phyloP scores from a whole-genome alignment of 1,140 invertebrate species.

The Tachypleus tridentatus region DNA sequence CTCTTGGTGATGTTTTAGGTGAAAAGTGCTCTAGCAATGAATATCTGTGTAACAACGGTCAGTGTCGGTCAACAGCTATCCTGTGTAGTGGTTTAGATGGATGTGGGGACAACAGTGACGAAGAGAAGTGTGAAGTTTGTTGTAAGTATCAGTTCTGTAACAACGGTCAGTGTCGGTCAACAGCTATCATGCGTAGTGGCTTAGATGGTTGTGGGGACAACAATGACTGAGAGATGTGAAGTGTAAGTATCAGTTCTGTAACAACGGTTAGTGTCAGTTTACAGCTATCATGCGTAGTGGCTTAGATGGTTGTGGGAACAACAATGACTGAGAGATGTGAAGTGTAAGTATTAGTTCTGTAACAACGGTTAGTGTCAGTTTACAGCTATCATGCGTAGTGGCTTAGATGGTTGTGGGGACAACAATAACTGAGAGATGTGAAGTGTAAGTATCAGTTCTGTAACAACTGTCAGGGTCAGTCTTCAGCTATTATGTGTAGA shows the following conservation, averaged over 20 bases:
- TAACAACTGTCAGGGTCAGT: constrained; percentile 27
- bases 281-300: too few relatives aligned
- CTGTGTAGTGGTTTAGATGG: constrained; percentile 75
- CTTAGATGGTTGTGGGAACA: too few relatives aligned
- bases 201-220: constrained; percentile 79
- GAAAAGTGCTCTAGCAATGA: constrained; percentile 40
- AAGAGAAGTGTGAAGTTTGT: constrained; percentile 66
- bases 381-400: constrained; percentile 71
- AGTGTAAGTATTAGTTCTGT: too few relatives aligned
- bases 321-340: too few relatives aligned
- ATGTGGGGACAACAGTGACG: constrained; percentile 78
- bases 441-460: constrained; percentile 57
- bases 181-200: constrained; percentile 72
- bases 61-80: constrained; percentile 72
- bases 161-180: constrained; percentile 37
- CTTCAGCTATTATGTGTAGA: constrained; percentile 70
- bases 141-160: constrained; percentile 51
- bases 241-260: too few relatives aligned
- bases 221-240: too few relatives aligned
- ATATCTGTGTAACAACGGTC: constrained; percentile 66
- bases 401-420: constrained; percentile 77
- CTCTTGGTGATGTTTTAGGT: not conserved
- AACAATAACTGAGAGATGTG: constrained; percentile 71
- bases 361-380: constrained; percentile 72
- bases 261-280: too few relatives aligned